phyloP scores from a whole-genome alignment of 2,797 vertebrate genomes.

The Ammospiza maritima region DNA sequence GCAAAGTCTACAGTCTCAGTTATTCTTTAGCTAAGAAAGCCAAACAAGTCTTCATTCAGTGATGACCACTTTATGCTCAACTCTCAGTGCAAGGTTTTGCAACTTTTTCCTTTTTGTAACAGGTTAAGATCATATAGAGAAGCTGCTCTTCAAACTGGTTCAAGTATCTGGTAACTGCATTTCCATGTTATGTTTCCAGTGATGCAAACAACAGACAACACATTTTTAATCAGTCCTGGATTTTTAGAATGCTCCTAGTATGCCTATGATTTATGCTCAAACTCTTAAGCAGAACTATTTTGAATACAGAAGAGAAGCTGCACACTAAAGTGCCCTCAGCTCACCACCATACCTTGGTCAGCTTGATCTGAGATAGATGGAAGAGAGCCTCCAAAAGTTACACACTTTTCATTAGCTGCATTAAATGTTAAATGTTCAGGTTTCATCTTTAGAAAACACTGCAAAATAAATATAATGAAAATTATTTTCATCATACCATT shows the following conservation, averaged over 20 bases:
- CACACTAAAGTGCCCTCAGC: neutral
- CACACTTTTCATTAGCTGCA: slow-evolving; percentile 82
- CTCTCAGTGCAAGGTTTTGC: neutral
- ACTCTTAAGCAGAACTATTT: neutral
- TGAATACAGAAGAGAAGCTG: neutral
- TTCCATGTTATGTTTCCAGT: neutral
- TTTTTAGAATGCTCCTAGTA: neutral
- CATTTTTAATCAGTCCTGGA: neutral
- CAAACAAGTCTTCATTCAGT: neutral
- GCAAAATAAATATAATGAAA: slow-evolving; percentile 58
- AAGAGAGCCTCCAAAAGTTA: slow-evolving; percentile 81
- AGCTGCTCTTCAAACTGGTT: neutral
- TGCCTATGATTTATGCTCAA: neutral
- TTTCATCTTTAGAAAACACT: slow-evolving; percentile 87
- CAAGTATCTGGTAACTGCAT: neutral
- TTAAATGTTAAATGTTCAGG: slow-evolving; percentile 68
- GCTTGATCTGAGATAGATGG: slow-evolving; percentile 86
- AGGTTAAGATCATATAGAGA: neutral
- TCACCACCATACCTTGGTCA: slow-evolving; percentile 87
- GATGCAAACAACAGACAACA: neutral
- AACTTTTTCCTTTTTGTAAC: neutral
- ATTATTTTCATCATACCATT: neutral
- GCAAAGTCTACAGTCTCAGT: neutral
- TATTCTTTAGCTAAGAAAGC: neutral
- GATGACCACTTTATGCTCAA: neutral